Base-by-base conservation (phyloP, 1,140 invertebrate species). In the Nilaparvata lugens region DNA sequence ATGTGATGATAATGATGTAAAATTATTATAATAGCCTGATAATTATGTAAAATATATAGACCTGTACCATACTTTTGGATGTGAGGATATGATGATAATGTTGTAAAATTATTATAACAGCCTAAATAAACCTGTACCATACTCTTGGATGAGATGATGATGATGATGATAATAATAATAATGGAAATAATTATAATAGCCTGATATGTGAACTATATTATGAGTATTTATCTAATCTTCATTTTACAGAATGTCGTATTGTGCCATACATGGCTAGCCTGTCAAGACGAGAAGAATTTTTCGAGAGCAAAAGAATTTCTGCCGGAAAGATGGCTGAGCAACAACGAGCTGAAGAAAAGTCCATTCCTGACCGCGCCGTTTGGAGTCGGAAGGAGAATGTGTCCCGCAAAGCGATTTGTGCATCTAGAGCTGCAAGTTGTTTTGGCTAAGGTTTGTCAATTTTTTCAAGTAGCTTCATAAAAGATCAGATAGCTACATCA, bases 261-360 rank as follows among this genome's bases (percentile, higher is more conserved):
- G 25, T 84, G 89, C 38, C 90, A 95, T 65, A 93, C 88, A 1
- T 88, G 86, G 74, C 81, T 92, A 14, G 87, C 91, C 1, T 91
- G 89, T 66, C 74, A 84, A 55, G 79, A 85, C 21, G 83, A 90
- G n/a, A 73, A 80, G 43, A 89, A 93, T 73, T 96, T 89, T 73
- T 80, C 80, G 61, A 75, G 87, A 51, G 86, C 92, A 3, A 72
- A 79, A 35, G 75, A 85, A 60, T 97, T 86, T 69, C 70, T 80
- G 11, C 93, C 93, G 6, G 91, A 92, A 74, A 79, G 88, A 45
- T 97, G 87, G 93, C 70, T 94, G 14, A 35, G 21, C n/a, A 72
- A 79, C 25, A 70, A 73, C 3, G 45, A 48, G 16, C 11, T 18
- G 6, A 72, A 72, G 5, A 70, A 76, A 23, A 79, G 77, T 25